Evolutionary conservation across 2,888 invertebrate species (phyloP).

Genomic region (Hofmannophila pseudospretella): DNA sequence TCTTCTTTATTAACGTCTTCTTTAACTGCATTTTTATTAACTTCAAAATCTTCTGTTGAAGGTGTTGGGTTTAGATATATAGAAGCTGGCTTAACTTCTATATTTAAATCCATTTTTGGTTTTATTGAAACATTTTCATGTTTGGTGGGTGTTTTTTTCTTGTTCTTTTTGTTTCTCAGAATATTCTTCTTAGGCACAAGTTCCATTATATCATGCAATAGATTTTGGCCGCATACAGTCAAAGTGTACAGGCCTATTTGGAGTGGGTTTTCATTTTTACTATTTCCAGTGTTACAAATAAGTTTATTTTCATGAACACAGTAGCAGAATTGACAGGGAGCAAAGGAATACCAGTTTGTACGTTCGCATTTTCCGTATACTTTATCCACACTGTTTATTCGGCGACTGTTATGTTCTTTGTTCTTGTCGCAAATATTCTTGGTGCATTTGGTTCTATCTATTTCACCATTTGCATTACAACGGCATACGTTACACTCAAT

Average conservation of each 20-base stretch:
- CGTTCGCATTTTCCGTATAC: constrained; percentile 38
- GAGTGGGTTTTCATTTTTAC: constrained; percentile 21
- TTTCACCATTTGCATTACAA: constrained; percentile 36
- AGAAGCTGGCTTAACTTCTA: background rate
- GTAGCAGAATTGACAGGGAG: constrained; percentile 54
- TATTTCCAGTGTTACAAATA: constrained; percentile 42
- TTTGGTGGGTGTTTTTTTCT: constrained; percentile 4
- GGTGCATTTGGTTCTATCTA: constrained; percentile 43
- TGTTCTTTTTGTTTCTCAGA: constrained; percentile 15
- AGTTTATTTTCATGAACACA: constrained; percentile 47
- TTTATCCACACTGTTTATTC: constrained; percentile 10
- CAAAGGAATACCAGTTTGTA: constrained; percentile 51
- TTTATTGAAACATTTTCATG: too few species aligned
- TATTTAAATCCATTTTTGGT: background rate
- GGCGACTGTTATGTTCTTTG: constrained; percentile 13
- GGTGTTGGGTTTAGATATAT: background rate
- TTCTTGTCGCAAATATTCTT: constrained; percentile 35
- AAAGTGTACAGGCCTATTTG: constrained; percentile 39
- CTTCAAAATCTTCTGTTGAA: too few species aligned
- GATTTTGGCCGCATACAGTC: constrained; percentile 38
- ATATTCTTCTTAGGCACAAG: constrained; percentile 8
- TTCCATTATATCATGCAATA: constrained; percentile 34
- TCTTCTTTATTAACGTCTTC: too few species aligned
- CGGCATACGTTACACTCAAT: constrained; percentile 53
- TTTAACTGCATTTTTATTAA: background rate